These are phyloP conservation scores for Polymixis flavicincta DNA, from an alignment of 2,888 invertebrate species.

Conservation along the genomic window DNA sequence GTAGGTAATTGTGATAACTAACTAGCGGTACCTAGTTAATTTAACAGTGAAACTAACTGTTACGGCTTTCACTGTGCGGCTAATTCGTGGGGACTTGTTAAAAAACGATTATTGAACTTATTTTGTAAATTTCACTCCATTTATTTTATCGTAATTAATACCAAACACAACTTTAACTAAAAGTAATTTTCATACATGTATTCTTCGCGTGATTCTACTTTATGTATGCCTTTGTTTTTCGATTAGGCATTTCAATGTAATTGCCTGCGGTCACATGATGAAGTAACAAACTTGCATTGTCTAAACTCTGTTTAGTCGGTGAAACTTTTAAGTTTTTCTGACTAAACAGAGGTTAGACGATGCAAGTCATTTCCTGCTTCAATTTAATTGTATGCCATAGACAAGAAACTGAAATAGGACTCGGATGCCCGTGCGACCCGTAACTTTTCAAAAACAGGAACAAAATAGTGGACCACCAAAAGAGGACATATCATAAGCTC, in stretches of 20 bases:
- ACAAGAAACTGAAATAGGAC: too few species aligned
- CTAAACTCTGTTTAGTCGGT: too few species aligned
- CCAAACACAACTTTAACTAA: neutral
- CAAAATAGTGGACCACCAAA: slow-evolving; percentile 23
- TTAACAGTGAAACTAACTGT: slow-evolving; percentile 22
- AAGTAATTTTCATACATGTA: neutral
- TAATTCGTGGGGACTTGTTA: slow-evolving; percentile 7
- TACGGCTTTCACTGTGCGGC: slow-evolving; percentile 11
- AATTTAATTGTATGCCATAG: neutral
- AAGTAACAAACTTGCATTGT: neutral
- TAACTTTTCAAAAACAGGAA: neutral
- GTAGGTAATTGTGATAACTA: slow-evolving; percentile 8
- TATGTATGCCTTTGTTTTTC: neutral
- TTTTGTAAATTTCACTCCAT: neutral
- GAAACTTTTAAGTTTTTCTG: too few species aligned
- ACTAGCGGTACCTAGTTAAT: slow-evolving; percentile 28
- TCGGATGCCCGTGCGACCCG: too few species aligned
- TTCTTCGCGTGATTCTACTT: neutral
- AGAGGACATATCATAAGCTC: slow-evolving; percentile 35
- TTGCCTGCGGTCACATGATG: neutral
- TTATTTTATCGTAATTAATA: neutral
- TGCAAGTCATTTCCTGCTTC: neutral
- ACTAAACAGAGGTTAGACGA: too few species aligned
- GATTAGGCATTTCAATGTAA: neutral
- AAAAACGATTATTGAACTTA: neutral